Base-by-base conservation (phyloP, 2,797 vertebrate genomes). In the Falco biarmicus region DNA sequence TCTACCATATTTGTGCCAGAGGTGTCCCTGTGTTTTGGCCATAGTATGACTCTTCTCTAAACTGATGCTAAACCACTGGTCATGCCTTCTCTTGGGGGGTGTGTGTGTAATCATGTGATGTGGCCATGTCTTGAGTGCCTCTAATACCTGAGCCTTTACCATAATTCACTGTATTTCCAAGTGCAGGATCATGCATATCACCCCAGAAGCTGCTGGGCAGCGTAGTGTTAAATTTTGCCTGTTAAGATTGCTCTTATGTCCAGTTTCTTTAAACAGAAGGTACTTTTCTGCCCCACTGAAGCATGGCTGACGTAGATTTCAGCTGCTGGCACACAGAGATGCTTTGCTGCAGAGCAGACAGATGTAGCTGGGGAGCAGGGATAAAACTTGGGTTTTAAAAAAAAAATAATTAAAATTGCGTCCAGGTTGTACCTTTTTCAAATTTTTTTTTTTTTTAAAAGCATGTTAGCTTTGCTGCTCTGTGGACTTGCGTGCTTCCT, bases 231-330 rank as follows among this genome's bases (percentile, higher is more conserved):
- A 66, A 57, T 89, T 54, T 83, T 89, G 39, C 64, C 43, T 77
- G 66, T 90, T 84, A 77, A 57, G 48, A n/a, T 73, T 47, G 51
- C 31, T 75, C 65, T 63, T 31, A 39, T 43, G 50, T 85, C 61
- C 26, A 34, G 5, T 54, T 94, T 64, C n/a, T 89, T 90, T 69
- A 81, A 94, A 88, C 79, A 96, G 94, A 93, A 91, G 82, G 61
- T 79, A 21, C 50, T 95, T 91, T 86, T 84, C 76, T 96, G 82
- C 63, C 89, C 91, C 79, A n/a, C n/a, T 85, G 91, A 94, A 96
- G 89, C 89, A 84, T 2, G 77, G 73, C 82, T 95, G 94, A 61
- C 65, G 9, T 4, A 81, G 57, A 32, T 69, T 90, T 77, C 84
- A 89, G 60, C 74, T 84, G 74, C 59, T 89, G 77, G 73, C 6